These are phyloP conservation scores for Rutpela maculata DNA, from an alignment of 2,888 invertebrate species.

Conservation along the genomic window DNA sequence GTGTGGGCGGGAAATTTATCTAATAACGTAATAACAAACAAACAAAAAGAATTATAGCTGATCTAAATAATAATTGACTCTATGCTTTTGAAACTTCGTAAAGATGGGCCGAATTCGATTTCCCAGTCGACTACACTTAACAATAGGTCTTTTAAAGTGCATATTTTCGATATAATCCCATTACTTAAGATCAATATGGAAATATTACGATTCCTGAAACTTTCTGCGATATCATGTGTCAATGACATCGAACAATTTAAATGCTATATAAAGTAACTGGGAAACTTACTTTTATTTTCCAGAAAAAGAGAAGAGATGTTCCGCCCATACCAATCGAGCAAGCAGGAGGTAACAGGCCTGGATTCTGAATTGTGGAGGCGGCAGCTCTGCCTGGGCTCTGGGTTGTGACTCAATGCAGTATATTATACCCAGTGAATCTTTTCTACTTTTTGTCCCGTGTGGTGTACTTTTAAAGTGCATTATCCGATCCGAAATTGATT, in stretches of 20 bases:
- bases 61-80: neutral
- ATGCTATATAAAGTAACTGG: neutral
- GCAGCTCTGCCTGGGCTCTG: slow-evolving; percentile 60
- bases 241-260: neutral
- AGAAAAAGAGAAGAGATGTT: slow-evolving; percentile 13
- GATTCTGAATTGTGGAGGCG: slow-evolving; percentile 60
- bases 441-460: neutral
- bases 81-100: neutral
- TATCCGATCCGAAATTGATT: neutral
- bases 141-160: neutral
- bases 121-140: neutral
- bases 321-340: slow-evolving; percentile 32
- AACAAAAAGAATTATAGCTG: neutral
- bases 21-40: neutral
- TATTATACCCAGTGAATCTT: slow-evolving; percentile 7
- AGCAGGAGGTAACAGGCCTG: slow-evolving; percentile 53
- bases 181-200: slow-evolving; percentile 4
- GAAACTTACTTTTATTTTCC: slow-evolving; percentile 1
- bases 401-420: slow-evolving; percentile 28
- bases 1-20: neutral
- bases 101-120: neutral
- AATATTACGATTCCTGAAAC: neutral
- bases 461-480: neutral
- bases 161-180: neutral
- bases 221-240: neutral